phyloP scores from a whole-genome alignment of 2,797 vertebrate genomes.

The Malacoctenus gilli region DNA sequence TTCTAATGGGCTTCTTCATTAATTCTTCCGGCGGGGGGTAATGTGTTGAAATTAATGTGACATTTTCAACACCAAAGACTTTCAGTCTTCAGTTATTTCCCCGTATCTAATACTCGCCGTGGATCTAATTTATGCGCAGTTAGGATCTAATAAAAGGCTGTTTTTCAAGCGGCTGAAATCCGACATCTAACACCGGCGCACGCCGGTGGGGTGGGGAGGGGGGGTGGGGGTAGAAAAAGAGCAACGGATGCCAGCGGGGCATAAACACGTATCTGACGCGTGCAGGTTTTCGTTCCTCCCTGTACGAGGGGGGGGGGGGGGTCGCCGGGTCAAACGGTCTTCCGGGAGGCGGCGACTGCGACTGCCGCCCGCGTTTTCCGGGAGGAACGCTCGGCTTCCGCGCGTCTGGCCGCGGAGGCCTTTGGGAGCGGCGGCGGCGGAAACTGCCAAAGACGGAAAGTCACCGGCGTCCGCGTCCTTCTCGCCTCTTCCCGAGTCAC shows the following conservation, averaged over 20 bases:
- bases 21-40: slow-evolving; percentile 81
- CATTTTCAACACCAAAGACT: slow-evolving; percentile 87
- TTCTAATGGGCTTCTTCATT: slow-evolving; percentile 90
- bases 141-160: slow-evolving; percentile 81
- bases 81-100: slow-evolving; percentile 78
- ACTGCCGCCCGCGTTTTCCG: slow-evolving; percentile 1
- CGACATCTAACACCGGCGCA: slow-evolving; percentile 79
- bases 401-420: too few species aligned
- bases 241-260: slow-evolving; percentile 30
- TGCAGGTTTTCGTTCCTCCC: slow-evolving; percentile 32
- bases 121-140: slow-evolving; percentile 84
- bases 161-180: slow-evolving; percentile 76
- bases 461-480: too few species aligned
- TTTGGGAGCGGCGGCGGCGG: too few species aligned
- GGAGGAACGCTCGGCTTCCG: too few species aligned
- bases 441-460: too few species aligned
- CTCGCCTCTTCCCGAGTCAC: too few species aligned
- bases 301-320: slow-evolving; percentile 25
- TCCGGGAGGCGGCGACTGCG: neutral
- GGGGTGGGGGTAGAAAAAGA: too few species aligned
- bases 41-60: slow-evolving; percentile 88
- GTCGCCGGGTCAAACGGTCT: slow-evolving; percentile 28
- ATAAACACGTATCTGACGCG: slow-evolving; percentile 44
- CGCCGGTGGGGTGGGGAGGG: slow-evolving; percentile 38
- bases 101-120: slow-evolving; percentile 62